phyloP scores from a whole-genome alignment of 2,888 invertebrate species.

The Synergus umbraculus region DNA sequence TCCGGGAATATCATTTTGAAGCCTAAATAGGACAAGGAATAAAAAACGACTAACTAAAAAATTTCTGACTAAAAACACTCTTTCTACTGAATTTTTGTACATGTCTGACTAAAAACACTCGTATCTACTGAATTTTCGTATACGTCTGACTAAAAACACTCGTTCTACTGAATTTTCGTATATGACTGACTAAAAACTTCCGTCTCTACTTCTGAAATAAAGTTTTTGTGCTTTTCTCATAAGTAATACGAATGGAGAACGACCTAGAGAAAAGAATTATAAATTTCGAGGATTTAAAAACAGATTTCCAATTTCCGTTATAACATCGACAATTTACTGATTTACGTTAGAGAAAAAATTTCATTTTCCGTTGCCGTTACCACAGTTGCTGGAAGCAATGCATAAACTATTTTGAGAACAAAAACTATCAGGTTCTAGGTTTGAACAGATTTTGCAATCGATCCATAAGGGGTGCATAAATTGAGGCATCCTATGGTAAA shows the following conservation, averaged over 20 bases:
- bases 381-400: constrained; percentile 33
- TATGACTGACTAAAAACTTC: too few relatives aligned
- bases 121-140: too few relatives aligned
- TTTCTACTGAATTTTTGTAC: too few relatives aligned
- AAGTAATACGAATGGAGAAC: not conserved
- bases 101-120: too few relatives aligned
- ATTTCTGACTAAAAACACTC: too few relatives aligned
- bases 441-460: constrained; percentile 36
- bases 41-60: too few relatives aligned
- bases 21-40: too few relatives aligned
- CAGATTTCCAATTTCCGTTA: constrained; percentile 32
- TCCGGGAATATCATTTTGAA: too few relatives aligned
- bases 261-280: not conserved
- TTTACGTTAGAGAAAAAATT: constrained; percentile 39
- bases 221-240: not conserved
- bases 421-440: constrained; percentile 7
- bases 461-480: constrained; percentile 26
- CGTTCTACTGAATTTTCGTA: too few relatives aligned
- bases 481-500: constrained; percentile 24
- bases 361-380: constrained; percentile 22
- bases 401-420: constrained; percentile 36
- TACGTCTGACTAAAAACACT: too few relatives aligned
- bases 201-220: not conserved
- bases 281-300: constrained; percentile 24
- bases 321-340: constrained; percentile 39